Percentiles rank a stretch among this genome's conserved stretches.
These are phyloP conservation scores for Philopedon plagiatum DNA, from an alignment of 2,888 invertebrate species.

Conservation along the genomic window DNA sequence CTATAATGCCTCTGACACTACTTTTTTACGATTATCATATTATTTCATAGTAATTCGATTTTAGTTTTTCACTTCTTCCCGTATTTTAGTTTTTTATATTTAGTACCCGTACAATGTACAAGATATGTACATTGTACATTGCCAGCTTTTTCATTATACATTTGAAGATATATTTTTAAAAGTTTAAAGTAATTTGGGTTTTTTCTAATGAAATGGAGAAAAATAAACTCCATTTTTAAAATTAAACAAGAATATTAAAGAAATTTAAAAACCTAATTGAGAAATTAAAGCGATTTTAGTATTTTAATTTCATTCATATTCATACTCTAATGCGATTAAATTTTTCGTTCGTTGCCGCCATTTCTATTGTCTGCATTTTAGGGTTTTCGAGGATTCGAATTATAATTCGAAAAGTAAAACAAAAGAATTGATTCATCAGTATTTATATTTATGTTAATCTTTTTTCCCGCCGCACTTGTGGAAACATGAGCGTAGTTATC, in stretches of 20 bases:
- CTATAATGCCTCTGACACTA: too few relatives aligned
- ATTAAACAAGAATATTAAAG: slow-evolving; percentile 35
- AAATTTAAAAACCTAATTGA: slow-evolving; percentile 42
- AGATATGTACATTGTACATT: too few relatives aligned
- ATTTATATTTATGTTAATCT: slow-evolving; percentile 39
- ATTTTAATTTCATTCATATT: slow-evolving; percentile 47
- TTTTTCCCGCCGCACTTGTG: background rate
- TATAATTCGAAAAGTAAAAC: slow-evolving; percentile 25
- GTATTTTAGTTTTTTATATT: too few relatives aligned
- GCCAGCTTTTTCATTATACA: too few relatives aligned
- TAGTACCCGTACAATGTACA: too few relatives aligned
- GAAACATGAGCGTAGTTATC: background rate
- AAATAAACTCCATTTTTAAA: background rate
- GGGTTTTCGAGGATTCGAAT: slow-evolving; percentile 8
- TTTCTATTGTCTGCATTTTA: slow-evolving; percentile 37
- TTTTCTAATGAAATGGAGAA: background rate
- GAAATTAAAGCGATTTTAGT: slow-evolving; percentile 40
- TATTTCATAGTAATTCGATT: too few relatives aligned
- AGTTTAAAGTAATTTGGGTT: too few relatives aligned
- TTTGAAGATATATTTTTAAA: too few relatives aligned
- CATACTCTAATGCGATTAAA: slow-evolving; percentile 44
- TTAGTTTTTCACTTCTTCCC: too few relatives aligned
- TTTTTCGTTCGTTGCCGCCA: slow-evolving; percentile 26
- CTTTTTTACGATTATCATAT: too few relatives aligned
- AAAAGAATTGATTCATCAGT: slow-evolving; percentile 31